phyloP scores from a whole-genome alignment of 2,888 invertebrate species.

The Blera fallax region DNA sequence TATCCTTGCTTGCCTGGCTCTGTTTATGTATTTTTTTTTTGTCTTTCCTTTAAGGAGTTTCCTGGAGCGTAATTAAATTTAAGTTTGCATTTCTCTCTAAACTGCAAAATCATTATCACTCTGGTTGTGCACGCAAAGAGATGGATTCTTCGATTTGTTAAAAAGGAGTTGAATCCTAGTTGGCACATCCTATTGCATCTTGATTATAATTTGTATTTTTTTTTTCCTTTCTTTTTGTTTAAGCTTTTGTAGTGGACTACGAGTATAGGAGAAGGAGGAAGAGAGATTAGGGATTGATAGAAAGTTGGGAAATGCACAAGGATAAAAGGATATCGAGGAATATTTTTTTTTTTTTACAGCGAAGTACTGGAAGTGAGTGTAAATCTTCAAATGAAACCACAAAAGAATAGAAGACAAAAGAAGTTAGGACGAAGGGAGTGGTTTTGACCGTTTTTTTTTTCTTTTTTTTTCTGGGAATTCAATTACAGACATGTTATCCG shows the following conservation, averaged over 20 bases:
- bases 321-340: constrained; percentile 44
- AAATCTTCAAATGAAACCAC: constrained; percentile 45
- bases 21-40: constrained; percentile 46
- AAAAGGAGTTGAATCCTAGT: constrained; percentile 22
- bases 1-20: constrained; percentile 61
- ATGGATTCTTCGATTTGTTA: constrained; percentile 61
- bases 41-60: constrained; percentile 18
- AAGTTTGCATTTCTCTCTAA: constrained; percentile 72
- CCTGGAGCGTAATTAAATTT: constrained; percentile 62
- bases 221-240: neutral
- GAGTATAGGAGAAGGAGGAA: neutral
- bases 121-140: constrained; percentile 41
- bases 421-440: neutral
- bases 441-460: constrained; percentile 6
- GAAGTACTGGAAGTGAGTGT: constrained; percentile 7
- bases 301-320: constrained; percentile 10
- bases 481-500: constrained; percentile 57
- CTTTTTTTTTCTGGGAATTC: constrained; percentile 39
- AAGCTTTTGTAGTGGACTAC: constrained; percentile 6
- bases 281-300: neutral
- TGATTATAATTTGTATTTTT: constrained; percentile 7
- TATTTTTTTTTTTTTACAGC: constrained; percentile 27
- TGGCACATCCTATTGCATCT: constrained; percentile 10
- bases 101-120: constrained; percentile 70
- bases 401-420: constrained; percentile 52